Conservation (phyloP, 2,888 invertebrate species). For the Erebia epiphron region DNA sequence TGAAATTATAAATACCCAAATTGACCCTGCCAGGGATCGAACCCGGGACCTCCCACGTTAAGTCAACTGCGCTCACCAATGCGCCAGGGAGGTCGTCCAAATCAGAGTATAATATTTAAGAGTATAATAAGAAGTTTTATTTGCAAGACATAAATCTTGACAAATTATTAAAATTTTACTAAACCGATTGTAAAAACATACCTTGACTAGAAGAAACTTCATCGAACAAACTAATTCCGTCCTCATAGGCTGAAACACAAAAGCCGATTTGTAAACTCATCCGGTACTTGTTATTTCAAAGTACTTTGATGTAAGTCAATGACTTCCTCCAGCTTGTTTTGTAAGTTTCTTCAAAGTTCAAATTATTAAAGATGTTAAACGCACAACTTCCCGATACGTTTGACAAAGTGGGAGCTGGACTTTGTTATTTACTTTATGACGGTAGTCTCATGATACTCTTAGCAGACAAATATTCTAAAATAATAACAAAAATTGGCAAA, state of each 20-base stretch:
- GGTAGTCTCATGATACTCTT: background rate
- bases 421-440: background rate
- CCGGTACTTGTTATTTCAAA: background rate
- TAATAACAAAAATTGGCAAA: background rate
- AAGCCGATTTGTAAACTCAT: background rate
- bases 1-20: too few species aligned
- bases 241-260: constrained; percentile 63
- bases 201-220: constrained; percentile 64
- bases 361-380: background rate
- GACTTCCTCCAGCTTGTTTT: background rate
- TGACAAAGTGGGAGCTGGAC: background rate
- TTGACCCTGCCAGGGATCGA: too few species aligned
- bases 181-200: constrained; percentile 37
- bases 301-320: background rate
- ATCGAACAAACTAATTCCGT: constrained; percentile 56
- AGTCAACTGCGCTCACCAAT: too few species aligned
- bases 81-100: too few species aligned
- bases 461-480: background rate
- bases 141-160: too few species aligned
- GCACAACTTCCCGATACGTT: background rate
- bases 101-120: too few species aligned
- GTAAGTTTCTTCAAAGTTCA: background rate
- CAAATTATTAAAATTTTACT: too few species aligned
- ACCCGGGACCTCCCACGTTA: too few species aligned
- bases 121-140: too few species aligned